Base-by-base conservation (phyloP, 2,888 invertebrate genomes). In the Spisula subtruncata region DNA sequence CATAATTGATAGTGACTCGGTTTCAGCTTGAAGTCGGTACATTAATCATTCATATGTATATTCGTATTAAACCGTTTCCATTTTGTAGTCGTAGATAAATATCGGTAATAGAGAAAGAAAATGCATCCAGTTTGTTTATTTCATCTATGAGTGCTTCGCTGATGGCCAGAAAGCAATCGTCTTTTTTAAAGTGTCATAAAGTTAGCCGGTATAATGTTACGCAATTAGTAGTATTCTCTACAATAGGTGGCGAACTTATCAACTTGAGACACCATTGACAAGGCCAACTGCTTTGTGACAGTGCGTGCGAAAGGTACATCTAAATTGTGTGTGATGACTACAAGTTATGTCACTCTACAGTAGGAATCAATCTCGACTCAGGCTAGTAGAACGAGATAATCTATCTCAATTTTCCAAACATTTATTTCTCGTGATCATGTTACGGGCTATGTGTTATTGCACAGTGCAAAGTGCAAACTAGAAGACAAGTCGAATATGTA, bases 231-330 rank as follows among this genome's bases (percentile, higher is more conserved):
- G 75, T 66, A 86, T 81, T 66, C 86, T 82, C 83, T 83, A 89
- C 86, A 86, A 86, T 80, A 86, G 89, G 89, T 89, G 89, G 41
- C 51, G 83, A 83, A 89, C 89, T 86, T 86, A 86, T 83, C 35
- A 82, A 89, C 89, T 81, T 80, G n/a, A 86, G 86, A 89, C 89
- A 86, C 83, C 56, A 86, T 54, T 89, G 89, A 89, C 89, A 89
- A 89, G 89, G 86, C 35, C 86, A 29, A 54, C 25, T 25, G 75
- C 56, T 79, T 89, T 89, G 89, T 89, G 86, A 18, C 41, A 54
- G 54, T 89, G 89, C 89, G 89, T 89, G 89, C 35, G 79, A 32
- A 89, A 79, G 86, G 66, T 20, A 83, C 89, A 89, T 89, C 89
- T 81, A 71, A 86, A 81, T 81, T 5, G 12, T 56, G 41, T 83